Evolutionary conservation across 2,888 invertebrate species (phyloP).

Genomic region (Lasioglossum malachurum): DNA sequence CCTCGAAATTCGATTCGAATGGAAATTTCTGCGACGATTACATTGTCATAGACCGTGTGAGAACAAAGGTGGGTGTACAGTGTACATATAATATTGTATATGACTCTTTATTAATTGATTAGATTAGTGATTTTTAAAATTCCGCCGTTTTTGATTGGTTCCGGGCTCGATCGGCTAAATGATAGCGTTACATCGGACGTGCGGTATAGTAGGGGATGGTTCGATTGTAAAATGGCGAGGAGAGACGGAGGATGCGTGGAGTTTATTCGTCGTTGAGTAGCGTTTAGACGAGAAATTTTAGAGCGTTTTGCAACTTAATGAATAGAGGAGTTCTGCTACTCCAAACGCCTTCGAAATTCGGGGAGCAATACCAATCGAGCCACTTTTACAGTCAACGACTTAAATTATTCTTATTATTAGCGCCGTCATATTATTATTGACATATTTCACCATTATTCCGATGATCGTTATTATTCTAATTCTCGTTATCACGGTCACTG

Average conservation of each 20-base stretch:
- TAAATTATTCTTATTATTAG: conserved; percentile 49
- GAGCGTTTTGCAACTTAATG: conserved; percentile 42
- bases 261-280: conserved; percentile 29
- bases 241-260: not conserved
- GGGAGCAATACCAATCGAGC: conserved; percentile 56
- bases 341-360: conserved; percentile 59
- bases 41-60: not conserved
- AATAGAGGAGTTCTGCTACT: conserved; percentile 41
- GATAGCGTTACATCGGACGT: not conserved
- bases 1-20: not conserved
- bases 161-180: not conserved
- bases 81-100: not conserved
- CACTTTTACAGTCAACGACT: conserved; percentile 65
- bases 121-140: not conserved
- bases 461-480: conserved; percentile 60
- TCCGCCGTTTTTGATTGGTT: not conserved
- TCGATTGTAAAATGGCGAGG: conserved; percentile 49
- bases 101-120: not conserved
- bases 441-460: conserved; percentile 38
- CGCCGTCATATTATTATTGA: conserved; percentile 53
- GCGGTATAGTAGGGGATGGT: conserved; percentile 24
- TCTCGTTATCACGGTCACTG: conserved; percentile 54
- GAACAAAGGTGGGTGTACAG: not conserved
- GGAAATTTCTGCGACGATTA: not conserved
- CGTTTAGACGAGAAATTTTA: conserved; percentile 36